Evolutionary conservation across 2,113 vertebrate genomes (phyloP).

Genomic region (Paratilapia polleni): DNA sequence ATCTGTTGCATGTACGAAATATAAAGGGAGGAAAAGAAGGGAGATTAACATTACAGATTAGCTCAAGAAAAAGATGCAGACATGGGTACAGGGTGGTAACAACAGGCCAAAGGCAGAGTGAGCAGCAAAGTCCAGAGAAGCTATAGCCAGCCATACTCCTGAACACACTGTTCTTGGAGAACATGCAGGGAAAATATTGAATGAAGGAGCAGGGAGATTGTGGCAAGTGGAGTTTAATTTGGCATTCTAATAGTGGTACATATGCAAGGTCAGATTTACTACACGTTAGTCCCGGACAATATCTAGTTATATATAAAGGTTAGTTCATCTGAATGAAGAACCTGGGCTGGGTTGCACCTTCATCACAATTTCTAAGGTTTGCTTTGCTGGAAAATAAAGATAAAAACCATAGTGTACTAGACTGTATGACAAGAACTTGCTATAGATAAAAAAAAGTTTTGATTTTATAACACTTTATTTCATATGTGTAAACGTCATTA

Average conservation of each 20-base stretch:
- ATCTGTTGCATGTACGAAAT: slow-evolving; percentile 76
- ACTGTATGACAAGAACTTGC: too few species aligned
- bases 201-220: slow-evolving; percentile 18
- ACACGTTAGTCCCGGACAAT: background rate
- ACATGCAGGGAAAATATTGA: slow-evolving; percentile 26
- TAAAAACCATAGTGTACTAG: background rate
- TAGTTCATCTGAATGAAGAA: slow-evolving; percentile 4
- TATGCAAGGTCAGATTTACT: background rate
- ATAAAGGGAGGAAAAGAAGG: slow-evolving; percentile 41
- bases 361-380: background rate
- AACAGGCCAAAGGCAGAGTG: slow-evolving; percentile 37
- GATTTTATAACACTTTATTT: background rate
- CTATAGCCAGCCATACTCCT: slow-evolving; percentile 59
- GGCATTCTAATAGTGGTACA: background rate
- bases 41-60: slow-evolving; percentile 5
- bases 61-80: slow-evolving; percentile 10
- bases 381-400: background rate
- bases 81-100: background rate
- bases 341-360: slow-evolving; percentile 44
- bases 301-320: background rate
- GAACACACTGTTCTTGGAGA: slow-evolving; percentile 9
- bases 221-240: slow-evolving; percentile 1
- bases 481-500: background rate
- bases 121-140: slow-evolving; percentile 58
- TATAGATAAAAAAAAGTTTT: too few species aligned